A percentile compares a stretch with the other conserved stretches of the same genome.
Evolutionary conservation across 2,797 vertebrate genomes (phyloP).

Genomic region (Ceyx erithaca): DNA sequence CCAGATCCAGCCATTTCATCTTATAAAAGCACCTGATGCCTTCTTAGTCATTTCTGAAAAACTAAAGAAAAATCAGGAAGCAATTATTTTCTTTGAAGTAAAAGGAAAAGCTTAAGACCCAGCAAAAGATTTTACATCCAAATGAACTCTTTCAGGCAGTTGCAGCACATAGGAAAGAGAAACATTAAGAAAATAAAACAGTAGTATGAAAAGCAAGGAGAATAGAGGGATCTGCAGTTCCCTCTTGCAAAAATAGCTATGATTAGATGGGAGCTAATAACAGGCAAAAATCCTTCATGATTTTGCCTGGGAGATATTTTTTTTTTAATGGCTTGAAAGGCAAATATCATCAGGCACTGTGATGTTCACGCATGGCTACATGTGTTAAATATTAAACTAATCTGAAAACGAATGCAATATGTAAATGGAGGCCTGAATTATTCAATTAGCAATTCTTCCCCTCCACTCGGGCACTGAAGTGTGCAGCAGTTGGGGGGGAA

Average conservation of each 20-base stretch:
- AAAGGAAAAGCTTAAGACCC: not conserved
- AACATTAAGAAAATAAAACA: not conserved
- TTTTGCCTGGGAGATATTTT: constrained; percentile 51
- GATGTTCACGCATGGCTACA: constrained; percentile 42
- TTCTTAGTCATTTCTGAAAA: not conserved
- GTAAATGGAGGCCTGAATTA: constrained; percentile 45
- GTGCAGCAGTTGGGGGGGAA: not conserved
- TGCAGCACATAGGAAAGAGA: not conserved
- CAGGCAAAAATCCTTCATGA: not conserved
- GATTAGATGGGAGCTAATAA: constrained; percentile 19
- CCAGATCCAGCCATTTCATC: not conserved
- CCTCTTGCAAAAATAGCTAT: not conserved
- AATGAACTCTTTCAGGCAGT: not conserved
- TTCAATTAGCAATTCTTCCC: not conserved
- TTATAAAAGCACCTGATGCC: not conserved
- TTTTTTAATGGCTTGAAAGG: constrained; percentile 38
- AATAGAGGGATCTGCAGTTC: constrained; percentile 20
- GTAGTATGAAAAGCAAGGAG: not conserved
- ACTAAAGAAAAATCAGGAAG: not conserved
- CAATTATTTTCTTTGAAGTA: not conserved
- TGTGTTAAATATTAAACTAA: constrained; percentile 54
- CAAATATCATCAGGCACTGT: constrained; percentile 50
- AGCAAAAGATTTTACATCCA: not conserved
- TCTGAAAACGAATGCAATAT: not conserved
- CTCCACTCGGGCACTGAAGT: not conserved